Evolutionary conservation across 2,113 vertebrate species (phyloP), one percentile per base, ranked within the genome.

Genomic region (Podiceps cristatus): DNA sequence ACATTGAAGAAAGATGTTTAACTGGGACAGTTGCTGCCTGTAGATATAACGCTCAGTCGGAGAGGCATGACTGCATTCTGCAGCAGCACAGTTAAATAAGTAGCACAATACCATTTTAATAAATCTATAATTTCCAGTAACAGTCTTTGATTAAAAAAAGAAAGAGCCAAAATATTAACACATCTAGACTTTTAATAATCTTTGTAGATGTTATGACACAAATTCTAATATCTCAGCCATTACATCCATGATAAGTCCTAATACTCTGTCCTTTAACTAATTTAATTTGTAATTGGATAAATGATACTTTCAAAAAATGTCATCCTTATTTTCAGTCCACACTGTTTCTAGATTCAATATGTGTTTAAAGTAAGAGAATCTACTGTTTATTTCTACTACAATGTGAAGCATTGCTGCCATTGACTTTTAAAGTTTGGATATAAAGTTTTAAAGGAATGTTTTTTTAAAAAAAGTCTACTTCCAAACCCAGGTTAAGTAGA

Each of bases 341-440:
- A 3, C 40, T 47, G 15, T 55, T 76, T 69, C n/a, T 20, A 40
- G 62, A 49, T 31, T 52, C 11, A 45, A 6, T 35, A 60, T 45
- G 6, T 60, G 6, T 52, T 69, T 40, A 62, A 68, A 90, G 55
- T 40, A 18, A n/a, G 58, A 18, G 13, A 31, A 67, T 53, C 31
- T 52, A 17, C 25, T 18, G 5, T 49, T 87, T n/a, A 28, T 76
- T 92, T 83, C 20, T 71, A 7, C 45, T 60, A 22, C 33, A 37
- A 0, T 16, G 10, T 60, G 15, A 31, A 53, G 8, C 16, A 23
- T 62, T 71, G 12, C 27, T 93, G 27, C 27, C 1, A 0, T 49
- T 82, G 18, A 40, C 60, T 93, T 64, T 60, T 40, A 22, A 13
- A 66, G 16, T n/a, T 47, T 69, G 27, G 15, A 1, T 37, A 29